Evolutionary conservation across 1,140 invertebrate species (phyloP), one percentile per base, ranked within the genome.

Genomic region (Archivesica marissinica): DNA sequence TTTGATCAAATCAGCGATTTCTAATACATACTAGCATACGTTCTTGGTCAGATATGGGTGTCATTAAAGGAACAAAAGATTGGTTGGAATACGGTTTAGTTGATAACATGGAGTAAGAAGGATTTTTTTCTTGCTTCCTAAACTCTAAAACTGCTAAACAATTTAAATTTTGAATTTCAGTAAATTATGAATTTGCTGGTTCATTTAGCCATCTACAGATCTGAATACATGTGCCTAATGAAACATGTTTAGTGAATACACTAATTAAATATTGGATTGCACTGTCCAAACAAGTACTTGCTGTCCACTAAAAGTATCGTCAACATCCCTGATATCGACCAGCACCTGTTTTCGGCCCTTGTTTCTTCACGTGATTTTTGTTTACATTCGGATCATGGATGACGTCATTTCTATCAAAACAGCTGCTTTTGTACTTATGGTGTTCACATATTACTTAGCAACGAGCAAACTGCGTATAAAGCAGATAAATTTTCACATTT

Each of bases 31-130:
- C 1, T 52, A 52, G 17, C 3, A 15, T 7, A 20, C 3, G 6
- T 59, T 59, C 2, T 1, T 39, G 4, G 4, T 15, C 39, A 66
- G 20, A 1, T 9, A 81, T 81, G 79, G 79, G 79, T 30, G 79
- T 81, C 20, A 81, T 81, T 41, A 52, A 38, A 28, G 79, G 66
- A 35, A 72, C 33, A 54, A 81, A 39, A 33, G 79, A 81, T 72
- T 72, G 39, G 79, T 39, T 81, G 38, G 79, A 38, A 30, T 81
- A 81, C 28, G 61, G 50, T 15, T 17, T 30, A 4, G 30, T 30
- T n/a, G 64, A 56, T 41, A 52, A 81, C 72, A 81, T 81, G 79
- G 66, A 81, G 79, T 81, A 72, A 81, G 79, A 25, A 23, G 20
- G 38, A 6, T 7, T 33, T 56, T 3, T 23, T 41, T 50, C 28